Base-by-base conservation (phyloP, 2,888 invertebrate species). In the Encarsia formosa region DNA sequence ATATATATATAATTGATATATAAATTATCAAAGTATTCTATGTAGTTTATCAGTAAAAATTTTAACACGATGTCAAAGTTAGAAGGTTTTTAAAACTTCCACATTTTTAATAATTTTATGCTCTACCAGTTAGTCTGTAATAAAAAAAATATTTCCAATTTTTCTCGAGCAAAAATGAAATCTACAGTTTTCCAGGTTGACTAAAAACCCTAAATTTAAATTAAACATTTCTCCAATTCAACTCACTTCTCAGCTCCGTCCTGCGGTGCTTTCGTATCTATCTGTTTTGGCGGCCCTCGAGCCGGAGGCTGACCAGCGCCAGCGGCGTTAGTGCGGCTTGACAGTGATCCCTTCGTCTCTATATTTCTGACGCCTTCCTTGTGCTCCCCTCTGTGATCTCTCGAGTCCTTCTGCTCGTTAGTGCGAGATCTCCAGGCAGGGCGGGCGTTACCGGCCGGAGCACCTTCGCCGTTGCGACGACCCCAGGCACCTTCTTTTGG, bases 401-500 rank as follows among this genome's bases (percentile, higher is more conserved):
- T 11, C 13, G 13, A n/a, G n/a, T 34, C 42, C 13, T 29, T 29
- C 29, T 29, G 8, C 8, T 61, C 45, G 18, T 22, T 39, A 5
- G 34, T 24, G 18, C 48, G 9, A 35, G 57, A 51, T 52, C 56
- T 52, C 51, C 52, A 56, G 6, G 52, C 18, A 6, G 38, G 38
- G n/a, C 20, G 29, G 8, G 8, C 8, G 13, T 13, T 29, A 8
- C 29, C 13, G 8, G 8, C 29, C 13, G 8, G 29, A 29, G 8
- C 29, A 29, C 26, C 32, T 62, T 69, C 70, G 44, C 71, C 73
- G 46, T 73, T 73, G 44, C 72, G 71, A 41, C 63, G 65, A 13
- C 63, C 64, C 70, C 71, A 71, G 34, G 55, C 59, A 66, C 69
- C 49, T 58, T 68, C 37, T 41, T 54, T 50, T 4, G 44, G 23